Percentiles rank a stretch among this genome's conserved stretches.
phyloP scores from a whole-genome alignment of 2,888 invertebrate species.

The Ischnus inquisitorius region DNA sequence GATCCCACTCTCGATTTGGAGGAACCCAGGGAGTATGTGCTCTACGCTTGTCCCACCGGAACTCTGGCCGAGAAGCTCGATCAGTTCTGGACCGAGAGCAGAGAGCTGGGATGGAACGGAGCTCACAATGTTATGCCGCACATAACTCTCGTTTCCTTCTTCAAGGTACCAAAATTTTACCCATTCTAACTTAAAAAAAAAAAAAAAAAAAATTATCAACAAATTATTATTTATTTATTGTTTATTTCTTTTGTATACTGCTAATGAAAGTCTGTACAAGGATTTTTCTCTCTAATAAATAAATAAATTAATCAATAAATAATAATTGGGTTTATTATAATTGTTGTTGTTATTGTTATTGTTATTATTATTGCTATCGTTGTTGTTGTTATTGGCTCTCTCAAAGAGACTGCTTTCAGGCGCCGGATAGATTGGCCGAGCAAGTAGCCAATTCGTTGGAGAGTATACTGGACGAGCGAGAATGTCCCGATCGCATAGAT shows the following conservation, averaged over 20 bases:
- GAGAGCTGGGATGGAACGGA: conserved; percentile 93
- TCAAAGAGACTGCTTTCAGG: conserved; percentile 86
- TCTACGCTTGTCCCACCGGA: conserved; percentile 95
- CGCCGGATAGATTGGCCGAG: conserved; percentile 91
- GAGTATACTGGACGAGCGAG: conserved; percentile 90
- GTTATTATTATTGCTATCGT: background rate
- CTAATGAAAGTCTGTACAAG: background rate
- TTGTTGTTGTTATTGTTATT: background rate
- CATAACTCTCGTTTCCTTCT: conserved; percentile 95
- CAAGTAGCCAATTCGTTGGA: conserved; percentile 91
- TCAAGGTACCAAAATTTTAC: conserved; percentile 88
- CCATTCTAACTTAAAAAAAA: no score
- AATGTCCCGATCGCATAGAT: conserved; percentile 87
- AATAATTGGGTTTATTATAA: no score
- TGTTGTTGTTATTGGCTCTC: background rate
- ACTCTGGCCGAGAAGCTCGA: conserved; percentile 90
- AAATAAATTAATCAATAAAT: no score
- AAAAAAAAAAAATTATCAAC: conserved; percentile 18
- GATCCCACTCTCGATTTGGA: conserved; percentile 93
- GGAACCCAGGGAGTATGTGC: conserved; percentile 93
- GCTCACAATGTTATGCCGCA: conserved; percentile 96
- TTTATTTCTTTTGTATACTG: background rate
- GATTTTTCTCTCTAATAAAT: no score
- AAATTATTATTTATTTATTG: conserved; percentile 5
- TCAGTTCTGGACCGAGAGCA: conserved; percentile 93